Conservation (phyloP, 2,888 invertebrate genomes). For the Vanessa cardui region DNA sequence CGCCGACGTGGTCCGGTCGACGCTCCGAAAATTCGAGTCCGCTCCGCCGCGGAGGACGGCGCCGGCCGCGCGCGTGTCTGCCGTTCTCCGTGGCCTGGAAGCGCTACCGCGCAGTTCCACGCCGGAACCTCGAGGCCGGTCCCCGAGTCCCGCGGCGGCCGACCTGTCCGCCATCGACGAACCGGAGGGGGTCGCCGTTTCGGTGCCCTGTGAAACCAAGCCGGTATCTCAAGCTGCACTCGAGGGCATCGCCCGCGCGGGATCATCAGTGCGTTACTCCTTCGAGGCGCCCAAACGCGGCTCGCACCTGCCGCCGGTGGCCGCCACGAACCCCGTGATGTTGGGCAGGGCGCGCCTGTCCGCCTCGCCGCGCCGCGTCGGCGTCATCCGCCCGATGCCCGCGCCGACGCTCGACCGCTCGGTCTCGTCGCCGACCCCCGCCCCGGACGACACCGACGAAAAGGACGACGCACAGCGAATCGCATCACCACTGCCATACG, state of each 20-base stretch:
- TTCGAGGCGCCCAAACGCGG: slow-evolving; percentile 71
- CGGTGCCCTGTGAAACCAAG: slow-evolving; percentile 52
- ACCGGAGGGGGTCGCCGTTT: slow-evolving; percentile 52
- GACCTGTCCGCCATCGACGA: slow-evolving; percentile 54
- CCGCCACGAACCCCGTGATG: slow-evolving; percentile 68
- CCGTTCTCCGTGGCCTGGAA: slow-evolving; percentile 67
- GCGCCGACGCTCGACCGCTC: slow-evolving; percentile 46
- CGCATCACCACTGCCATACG: slow-evolving; percentile 47
- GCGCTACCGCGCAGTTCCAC: slow-evolving; percentile 60
- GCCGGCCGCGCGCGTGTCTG: slow-evolving; percentile 76
- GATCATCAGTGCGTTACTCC: slow-evolving; percentile 85
- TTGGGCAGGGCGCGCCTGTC: slow-evolving; percentile 60
- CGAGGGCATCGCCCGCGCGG: slow-evolving; percentile 86
- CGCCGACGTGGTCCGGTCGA: slow-evolving; percentile 93
- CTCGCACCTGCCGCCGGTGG: slow-evolving; percentile 67
- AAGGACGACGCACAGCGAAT: slow-evolving; percentile 47
- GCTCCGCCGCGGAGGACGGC: slow-evolving; percentile 81
- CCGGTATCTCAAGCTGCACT: slow-evolving; percentile 83
- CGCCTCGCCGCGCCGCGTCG: slow-evolving; percentile 74
- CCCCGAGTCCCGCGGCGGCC: slow-evolving; percentile 49
- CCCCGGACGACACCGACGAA: slow-evolving; percentile 41
- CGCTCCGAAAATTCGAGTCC: slow-evolving; percentile 92
- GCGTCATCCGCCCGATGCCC: slow-evolving; percentile 82
- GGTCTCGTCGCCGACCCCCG: slow-evolving; percentile 39
- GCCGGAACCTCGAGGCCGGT: slow-evolving; percentile 58